Conservation (phyloP, 92 coral and sea anemone species). For the Zoanthus sociatus region DNA sequence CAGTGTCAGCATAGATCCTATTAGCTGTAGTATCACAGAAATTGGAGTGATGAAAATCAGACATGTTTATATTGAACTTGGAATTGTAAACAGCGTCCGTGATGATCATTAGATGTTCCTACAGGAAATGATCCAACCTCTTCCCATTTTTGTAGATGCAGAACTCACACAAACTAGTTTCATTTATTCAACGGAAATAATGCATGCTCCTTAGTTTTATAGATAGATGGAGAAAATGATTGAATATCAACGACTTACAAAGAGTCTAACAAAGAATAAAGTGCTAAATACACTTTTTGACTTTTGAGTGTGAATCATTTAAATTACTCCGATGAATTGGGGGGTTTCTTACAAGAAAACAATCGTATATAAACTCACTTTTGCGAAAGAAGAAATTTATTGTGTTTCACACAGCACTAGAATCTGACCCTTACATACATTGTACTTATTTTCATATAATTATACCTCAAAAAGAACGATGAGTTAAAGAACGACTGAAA, state of each 20-base stretch:
- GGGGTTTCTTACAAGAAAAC: too few relatives aligned
- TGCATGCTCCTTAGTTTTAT: too few relatives aligned
- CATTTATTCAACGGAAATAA: too few relatives aligned
- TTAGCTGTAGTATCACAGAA: neutral
- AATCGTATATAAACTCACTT: neutral
- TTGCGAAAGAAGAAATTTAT: neutral
- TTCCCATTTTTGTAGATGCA: too few relatives aligned
- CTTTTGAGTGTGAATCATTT: too few relatives aligned
- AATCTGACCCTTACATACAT: neutral
- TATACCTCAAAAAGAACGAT: neutral
- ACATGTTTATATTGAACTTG: constrained; percentile 6
- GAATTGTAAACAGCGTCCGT: constrained; percentile 13
- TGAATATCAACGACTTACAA: too few relatives aligned
- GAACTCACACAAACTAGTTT: too few relatives aligned
- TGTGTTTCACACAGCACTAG: neutral
- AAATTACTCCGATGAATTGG: too few relatives aligned
- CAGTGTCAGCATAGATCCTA: neutral
- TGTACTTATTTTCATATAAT: neutral
- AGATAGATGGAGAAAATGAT: too few relatives aligned
- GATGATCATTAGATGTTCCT: constrained; percentile 16
- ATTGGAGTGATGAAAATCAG: constrained; percentile 1
- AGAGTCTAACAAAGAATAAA: too few relatives aligned
- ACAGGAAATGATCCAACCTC: constrained; percentile 4
- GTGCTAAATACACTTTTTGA: too few relatives aligned
- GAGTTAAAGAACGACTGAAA: too few relatives aligned